Percentiles rank a stretch among this genome's conserved stretches.
These are phyloP conservation scores for Spermophilus dauricus DNA, from an alignment of 2,113 vertebrate species.

Conservation along the genomic window DNA sequence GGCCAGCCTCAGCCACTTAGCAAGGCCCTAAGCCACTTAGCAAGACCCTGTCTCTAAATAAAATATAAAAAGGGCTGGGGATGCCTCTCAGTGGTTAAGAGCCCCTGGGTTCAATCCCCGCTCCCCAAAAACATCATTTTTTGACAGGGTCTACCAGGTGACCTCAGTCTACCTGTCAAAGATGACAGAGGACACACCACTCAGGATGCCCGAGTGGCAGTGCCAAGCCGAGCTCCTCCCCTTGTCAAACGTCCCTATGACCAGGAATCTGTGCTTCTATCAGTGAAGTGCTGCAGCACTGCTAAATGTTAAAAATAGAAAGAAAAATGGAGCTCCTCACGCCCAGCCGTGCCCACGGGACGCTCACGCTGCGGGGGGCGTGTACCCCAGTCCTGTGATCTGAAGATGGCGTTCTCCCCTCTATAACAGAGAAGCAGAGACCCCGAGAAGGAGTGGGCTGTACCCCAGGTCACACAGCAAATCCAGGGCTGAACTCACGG, in stretches of 20 bases:
- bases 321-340: background rate
- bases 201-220: background rate
- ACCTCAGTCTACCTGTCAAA: background rate
- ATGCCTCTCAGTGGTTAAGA: too few species aligned
- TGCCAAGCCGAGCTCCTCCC: background rate
- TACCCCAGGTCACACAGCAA: slow-evolving; percentile 57
- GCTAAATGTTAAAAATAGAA: background rate
- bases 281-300: too few species aligned
- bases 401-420: background rate
- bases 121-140: too few species aligned
- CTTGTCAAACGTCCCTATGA: too few species aligned
- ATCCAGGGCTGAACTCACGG: background rate
- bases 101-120: too few species aligned
- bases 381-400: too few species aligned
- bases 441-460: background rate
- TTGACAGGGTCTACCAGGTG: background rate
- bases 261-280: background rate
- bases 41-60: too few species aligned
- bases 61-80: too few species aligned
- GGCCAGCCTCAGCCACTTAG: too few species aligned
- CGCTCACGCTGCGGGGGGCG: too few species aligned
- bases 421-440: background rate
- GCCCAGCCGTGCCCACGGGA: background rate
- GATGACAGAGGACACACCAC: background rate
- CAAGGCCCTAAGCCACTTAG: too few species aligned